Conservation (phyloP, 2,797 vertebrate genomes). For the Cirrhinus mrigala region DNA sequence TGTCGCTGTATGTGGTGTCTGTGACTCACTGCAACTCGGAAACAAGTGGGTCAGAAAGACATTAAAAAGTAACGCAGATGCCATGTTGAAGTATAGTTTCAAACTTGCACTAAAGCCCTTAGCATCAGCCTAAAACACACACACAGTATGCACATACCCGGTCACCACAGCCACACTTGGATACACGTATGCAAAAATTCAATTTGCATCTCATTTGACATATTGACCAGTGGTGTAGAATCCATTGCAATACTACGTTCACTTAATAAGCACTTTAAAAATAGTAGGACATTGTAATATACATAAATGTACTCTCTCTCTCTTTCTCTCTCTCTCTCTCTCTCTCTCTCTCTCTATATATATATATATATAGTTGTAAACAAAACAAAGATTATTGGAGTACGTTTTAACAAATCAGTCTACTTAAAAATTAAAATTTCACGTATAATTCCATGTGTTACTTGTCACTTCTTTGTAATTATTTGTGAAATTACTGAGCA, state of each 20-base stretch:
- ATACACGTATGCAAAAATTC: not conserved
- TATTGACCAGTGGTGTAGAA: not conserved
- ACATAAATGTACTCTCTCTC: not conserved
- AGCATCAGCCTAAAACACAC: conserved; percentile 25
- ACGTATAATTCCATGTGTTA: too few species aligned
- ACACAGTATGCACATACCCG: not conserved
- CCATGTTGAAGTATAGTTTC: conserved; percentile 54
- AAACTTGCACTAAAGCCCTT: not conserved
- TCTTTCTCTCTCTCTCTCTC: too few species aligned
- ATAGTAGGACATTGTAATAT: not conserved
- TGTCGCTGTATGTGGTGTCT: conserved; percentile 58
- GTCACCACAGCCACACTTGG: not conserved
- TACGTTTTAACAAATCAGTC: not conserved
- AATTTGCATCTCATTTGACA: conserved; percentile 14
- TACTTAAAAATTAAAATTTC: not conserved
- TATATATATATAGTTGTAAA: not conserved
- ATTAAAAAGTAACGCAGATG: conserved; percentile 73
- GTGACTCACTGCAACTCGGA: conserved; percentile 63
- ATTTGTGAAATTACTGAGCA: not conserved
- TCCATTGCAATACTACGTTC: not conserved
- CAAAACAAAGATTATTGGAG: not conserved
- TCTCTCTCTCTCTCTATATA: too few species aligned
- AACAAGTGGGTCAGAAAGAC: conserved; percentile 78
- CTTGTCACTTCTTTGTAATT: not conserved
- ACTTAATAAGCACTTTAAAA: not conserved